Conservation (phyloP, 53 echinoderm and acorn worm species). For the Arbacia lixula region DNA sequence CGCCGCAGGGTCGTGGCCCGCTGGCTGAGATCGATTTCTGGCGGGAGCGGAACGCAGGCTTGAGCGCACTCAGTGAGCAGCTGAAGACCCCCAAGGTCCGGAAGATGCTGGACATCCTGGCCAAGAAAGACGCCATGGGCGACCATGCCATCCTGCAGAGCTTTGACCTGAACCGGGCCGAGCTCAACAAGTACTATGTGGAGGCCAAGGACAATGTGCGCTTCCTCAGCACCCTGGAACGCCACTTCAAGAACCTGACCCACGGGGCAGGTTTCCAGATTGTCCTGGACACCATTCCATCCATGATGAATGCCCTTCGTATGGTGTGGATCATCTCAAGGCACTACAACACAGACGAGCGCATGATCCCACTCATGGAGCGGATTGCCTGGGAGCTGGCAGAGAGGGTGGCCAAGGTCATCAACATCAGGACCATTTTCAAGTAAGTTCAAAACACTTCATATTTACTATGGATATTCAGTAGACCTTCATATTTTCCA, state of each 20-base stretch:
- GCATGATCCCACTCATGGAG: conserved; percentile 99
- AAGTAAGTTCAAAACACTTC: too few species aligned
- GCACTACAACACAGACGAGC: conserved; percentile 98
- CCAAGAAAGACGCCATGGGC: conserved; percentile 88
- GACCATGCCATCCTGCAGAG: conserved; percentile 96
- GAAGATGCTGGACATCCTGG: conserved; percentile 91
- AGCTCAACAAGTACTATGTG: conserved; percentile 96
- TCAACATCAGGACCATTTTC: conserved; percentile 98
- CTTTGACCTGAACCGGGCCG: conserved; percentile 94
- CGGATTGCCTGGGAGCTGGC: conserved; percentile 99
- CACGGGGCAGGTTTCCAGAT: conserved; percentile 98
- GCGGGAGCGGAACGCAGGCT: conserved; percentile 93
- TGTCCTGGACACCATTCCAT: conserved; percentile 95
- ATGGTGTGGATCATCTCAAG: conserved; percentile 99
- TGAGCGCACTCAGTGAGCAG: conserved; percentile 96
- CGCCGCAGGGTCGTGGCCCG: conserved; percentile 92
- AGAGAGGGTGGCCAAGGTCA: conserved; percentile 97
- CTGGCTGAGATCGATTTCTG: conserved; percentile 99
- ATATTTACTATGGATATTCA: too few species aligned
- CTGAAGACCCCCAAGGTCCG: conserved; percentile 86
- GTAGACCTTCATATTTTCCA: too few species aligned
- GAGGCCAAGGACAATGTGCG: conserved; percentile 99
- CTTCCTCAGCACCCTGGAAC: conserved; percentile 93
- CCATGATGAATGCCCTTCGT: conserved; percentile 98
- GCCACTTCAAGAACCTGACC: conserved; percentile 98